phyloP scores from a whole-genome alignment of 1,140 invertebrate species.

The Dendrolimus punctatus region DNA sequence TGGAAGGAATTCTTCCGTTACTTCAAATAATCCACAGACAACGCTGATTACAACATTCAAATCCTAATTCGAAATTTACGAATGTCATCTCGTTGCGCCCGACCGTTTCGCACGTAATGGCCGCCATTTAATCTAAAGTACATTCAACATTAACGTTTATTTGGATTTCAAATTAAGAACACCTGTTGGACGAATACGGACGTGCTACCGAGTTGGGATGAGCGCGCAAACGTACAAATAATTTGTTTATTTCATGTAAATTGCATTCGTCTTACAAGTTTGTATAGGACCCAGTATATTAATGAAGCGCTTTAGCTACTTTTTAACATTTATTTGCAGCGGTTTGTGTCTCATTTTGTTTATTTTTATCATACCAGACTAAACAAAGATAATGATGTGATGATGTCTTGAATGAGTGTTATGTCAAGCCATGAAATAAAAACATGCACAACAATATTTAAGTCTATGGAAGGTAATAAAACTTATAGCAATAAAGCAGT shows the following conservation, averaged over 20 bases:
- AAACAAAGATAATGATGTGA: not conserved
- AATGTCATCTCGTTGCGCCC: slow-evolving; percentile 7
- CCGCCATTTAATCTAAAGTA: slow-evolving; percentile 21
- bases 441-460: too few species aligned
- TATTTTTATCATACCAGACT: not conserved
- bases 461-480: too few species aligned
- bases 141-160: slow-evolving; percentile 34
- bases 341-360: not conserved
- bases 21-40: too few species aligned
- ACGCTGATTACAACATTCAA: too few species aligned
- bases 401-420: slow-evolving; percentile 1
- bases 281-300: slow-evolving; percentile 10
- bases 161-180: slow-evolving; percentile 50
- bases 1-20: too few species aligned
- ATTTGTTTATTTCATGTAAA: slow-evolving; percentile 50
- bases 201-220: slow-evolving; percentile 3
- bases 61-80: not conserved
- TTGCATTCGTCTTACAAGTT: slow-evolving; percentile 23
- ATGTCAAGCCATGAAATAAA: too few species aligned
- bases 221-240: slow-evolving; percentile 22
- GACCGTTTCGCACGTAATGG: slow-evolving; percentile 21
- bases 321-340: slow-evolving; percentile 8
- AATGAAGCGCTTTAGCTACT: slow-evolving; percentile 17
- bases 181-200: slow-evolving; percentile 33
- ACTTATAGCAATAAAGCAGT: too few species aligned